Percentiles rank a stretch among this genome's conserved stretches.
These are phyloP conservation scores for Babylonia areolata DNA, from an alignment of 1,140 invertebrate species.

Conservation along the genomic window DNA sequence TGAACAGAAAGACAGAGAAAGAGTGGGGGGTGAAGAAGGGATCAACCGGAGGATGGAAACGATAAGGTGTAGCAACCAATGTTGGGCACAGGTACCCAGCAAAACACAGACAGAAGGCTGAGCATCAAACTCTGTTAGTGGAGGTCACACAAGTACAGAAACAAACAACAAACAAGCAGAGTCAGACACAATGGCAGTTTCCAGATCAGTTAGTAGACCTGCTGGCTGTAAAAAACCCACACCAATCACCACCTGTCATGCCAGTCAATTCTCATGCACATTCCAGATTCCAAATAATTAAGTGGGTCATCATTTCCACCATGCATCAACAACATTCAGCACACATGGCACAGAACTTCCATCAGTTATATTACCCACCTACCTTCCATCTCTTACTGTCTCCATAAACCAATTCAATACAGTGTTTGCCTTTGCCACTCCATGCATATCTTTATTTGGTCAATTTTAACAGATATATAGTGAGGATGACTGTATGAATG, in stretches of 20 bases:
- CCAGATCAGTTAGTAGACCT: constrained; percentile 34
- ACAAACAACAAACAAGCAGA: constrained; percentile 3
- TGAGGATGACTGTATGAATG: too few relatives aligned
- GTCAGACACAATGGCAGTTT: constrained; percentile 16
- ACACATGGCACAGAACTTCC: constrained; percentile 29
- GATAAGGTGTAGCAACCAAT: not conserved
- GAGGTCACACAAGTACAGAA: not conserved
- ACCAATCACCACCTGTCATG: constrained; percentile 32
- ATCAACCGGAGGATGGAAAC: not conserved
- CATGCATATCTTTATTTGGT: too few relatives aligned
- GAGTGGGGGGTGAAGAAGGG: too few relatives aligned
- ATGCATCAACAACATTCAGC: constrained; percentile 43
- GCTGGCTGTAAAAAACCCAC: constrained; percentile 31
- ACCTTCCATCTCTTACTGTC: not conserved
- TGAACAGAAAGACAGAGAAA: not conserved
- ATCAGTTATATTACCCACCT: not conserved
- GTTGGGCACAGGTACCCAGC: not conserved
- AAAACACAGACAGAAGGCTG: not conserved
- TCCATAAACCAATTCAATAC: too few relatives aligned
- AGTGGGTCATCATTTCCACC: constrained; percentile 6
- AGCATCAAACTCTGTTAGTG: not conserved
- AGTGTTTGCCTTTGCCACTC: too few relatives aligned
- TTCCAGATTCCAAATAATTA: constrained; percentile 29
- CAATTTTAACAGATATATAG: too few relatives aligned
- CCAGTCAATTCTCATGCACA: constrained; percentile 38